phyloP scores from a whole-genome alignment of 1,140 invertebrate genomes.

The Bombus superbus region DNA sequence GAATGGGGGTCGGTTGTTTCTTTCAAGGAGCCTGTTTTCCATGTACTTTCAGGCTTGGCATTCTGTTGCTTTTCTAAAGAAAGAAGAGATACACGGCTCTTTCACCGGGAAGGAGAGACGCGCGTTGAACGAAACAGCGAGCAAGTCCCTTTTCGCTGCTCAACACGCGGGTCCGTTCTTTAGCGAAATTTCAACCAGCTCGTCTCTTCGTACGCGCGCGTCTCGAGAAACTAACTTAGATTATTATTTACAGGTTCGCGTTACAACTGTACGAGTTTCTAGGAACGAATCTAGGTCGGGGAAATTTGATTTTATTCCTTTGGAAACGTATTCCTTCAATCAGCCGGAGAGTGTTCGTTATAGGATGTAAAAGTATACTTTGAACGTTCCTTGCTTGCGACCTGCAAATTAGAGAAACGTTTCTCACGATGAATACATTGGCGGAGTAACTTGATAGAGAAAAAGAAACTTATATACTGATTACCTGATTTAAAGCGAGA shows the following conservation, averaged over 20 bases:
- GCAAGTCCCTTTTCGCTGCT: not conserved
- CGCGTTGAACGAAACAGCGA: not conserved
- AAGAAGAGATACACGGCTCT: constrained; percentile 1
- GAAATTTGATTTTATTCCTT: not conserved
- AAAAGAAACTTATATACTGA: too few species aligned
- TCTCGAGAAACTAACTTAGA: not conserved
- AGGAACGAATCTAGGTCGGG: not conserved
- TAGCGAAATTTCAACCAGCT: constrained; percentile 4
- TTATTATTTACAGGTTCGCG: not conserved
- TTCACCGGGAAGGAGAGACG: not conserved
- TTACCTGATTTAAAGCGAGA: not conserved
- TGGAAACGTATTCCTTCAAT: not conserved
- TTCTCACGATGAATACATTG: too few species aligned
- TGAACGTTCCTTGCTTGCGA: not conserved
- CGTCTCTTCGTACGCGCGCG: not conserved
- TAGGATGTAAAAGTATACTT: not conserved
- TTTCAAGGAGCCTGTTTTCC: constrained; percentile 10
- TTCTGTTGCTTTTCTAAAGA: not conserved
- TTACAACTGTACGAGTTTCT: not conserved
- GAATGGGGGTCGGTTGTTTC: constrained; percentile 23
- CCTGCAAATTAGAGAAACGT: too few species aligned
- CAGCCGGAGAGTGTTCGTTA: not conserved
- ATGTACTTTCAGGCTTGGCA: constrained; percentile 2
- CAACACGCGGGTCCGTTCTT: not conserved
- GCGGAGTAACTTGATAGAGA: too few species aligned